Percentiles rank a stretch among this genome's conserved stretches.
These are phyloP conservation scores for Smittia aterrima DNA, from an alignment of 2,888 invertebrate species.

Conservation along the genomic window DNA sequence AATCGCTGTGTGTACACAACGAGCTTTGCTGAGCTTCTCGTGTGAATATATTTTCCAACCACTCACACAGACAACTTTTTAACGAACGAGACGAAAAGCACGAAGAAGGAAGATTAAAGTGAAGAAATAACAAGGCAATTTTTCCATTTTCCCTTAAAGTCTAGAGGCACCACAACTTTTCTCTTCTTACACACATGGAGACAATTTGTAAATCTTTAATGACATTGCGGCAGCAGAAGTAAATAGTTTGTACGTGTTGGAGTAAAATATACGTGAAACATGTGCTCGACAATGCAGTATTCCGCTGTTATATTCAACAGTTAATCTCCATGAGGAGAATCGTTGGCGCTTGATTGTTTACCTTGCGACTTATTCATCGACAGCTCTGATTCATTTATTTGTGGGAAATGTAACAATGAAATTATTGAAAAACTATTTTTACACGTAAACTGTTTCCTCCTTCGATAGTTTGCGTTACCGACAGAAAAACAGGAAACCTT, in stretches of 20 bases:
- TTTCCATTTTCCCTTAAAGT: conserved; percentile 11
- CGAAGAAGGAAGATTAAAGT: neutral
- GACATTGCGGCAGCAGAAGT: conserved; percentile 5
- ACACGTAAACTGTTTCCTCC: too few species aligned
- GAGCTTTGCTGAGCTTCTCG: neutral
- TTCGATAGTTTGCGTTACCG: too few species aligned
- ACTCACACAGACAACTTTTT: neutral
- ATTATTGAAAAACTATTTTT: too few species aligned
- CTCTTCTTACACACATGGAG: neutral
- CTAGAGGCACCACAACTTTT: neutral
- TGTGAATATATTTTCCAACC: neutral
- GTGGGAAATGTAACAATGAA: too few species aligned
- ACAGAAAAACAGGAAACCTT: too few species aligned
- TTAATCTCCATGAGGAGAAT: neutral
- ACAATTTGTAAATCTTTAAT: conserved; percentile 23
- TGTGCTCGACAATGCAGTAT: conserved; percentile 10
- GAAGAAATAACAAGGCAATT: conserved; percentile 20
- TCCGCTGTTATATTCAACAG: conserved; percentile 16
- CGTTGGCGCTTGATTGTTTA: too few species aligned
- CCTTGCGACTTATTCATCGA: too few species aligned
- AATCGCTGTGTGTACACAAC: neutral
- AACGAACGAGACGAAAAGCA: neutral
- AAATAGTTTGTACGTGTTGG: neutral
- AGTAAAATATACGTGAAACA: conserved; percentile 5
- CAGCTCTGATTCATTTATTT: too few species aligned